Evolutionary conservation across 2,888 invertebrate genomes (phyloP).

Genomic region (Agriopis aurantiaria): DNA sequence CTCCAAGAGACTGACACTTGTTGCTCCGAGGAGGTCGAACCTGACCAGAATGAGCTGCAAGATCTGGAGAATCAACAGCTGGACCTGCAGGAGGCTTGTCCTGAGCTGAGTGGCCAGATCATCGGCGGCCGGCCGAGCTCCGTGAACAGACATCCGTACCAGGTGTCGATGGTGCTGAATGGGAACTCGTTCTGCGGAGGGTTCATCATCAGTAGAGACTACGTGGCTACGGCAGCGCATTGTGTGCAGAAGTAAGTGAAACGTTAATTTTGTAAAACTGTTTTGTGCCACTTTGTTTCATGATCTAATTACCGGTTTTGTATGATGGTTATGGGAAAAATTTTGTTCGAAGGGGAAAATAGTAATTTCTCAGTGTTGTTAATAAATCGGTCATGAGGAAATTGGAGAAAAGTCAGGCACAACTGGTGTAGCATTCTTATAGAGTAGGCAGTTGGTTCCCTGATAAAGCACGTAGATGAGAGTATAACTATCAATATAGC

Average conservation of each 20-base stretch:
- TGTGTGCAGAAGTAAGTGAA: slow-evolving; percentile 79
- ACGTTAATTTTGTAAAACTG: not conserved
- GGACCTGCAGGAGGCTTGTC: slow-evolving; percentile 71
- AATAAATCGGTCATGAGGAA: too few species aligned
- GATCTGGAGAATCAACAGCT: slow-evolving; percentile 62
- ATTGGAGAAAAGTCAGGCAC: not conserved
- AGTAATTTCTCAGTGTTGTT: too few species aligned
- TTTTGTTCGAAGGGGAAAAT: too few species aligned
- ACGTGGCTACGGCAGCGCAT: slow-evolving; percentile 80
- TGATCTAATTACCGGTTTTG: too few species aligned
- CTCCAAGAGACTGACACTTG: slow-evolving; percentile 70
- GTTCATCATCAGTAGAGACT: slow-evolving; percentile 74
- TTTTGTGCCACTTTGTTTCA: too few species aligned
- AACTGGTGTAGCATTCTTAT: not conserved
- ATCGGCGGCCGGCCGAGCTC: slow-evolving; percentile 78
- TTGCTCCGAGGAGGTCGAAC: slow-evolving; percentile 54
- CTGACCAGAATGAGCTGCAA: slow-evolving; percentile 39
- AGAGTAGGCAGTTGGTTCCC: not conserved
- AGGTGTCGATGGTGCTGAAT: slow-evolving; percentile 80
- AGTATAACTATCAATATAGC: too few species aligned
- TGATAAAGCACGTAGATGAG: not conserved
- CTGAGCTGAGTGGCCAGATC: slow-evolving; percentile 79
- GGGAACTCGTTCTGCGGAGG: slow-evolving; percentile 83
- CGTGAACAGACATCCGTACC: slow-evolving; percentile 75
- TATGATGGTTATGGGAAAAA: not conserved